A percentile compares a stretch with the other conserved stretches of the same genome.
Conservation (phyloP, 2,113 vertebrate species). For the Atherinomorus stipes region DNA sequence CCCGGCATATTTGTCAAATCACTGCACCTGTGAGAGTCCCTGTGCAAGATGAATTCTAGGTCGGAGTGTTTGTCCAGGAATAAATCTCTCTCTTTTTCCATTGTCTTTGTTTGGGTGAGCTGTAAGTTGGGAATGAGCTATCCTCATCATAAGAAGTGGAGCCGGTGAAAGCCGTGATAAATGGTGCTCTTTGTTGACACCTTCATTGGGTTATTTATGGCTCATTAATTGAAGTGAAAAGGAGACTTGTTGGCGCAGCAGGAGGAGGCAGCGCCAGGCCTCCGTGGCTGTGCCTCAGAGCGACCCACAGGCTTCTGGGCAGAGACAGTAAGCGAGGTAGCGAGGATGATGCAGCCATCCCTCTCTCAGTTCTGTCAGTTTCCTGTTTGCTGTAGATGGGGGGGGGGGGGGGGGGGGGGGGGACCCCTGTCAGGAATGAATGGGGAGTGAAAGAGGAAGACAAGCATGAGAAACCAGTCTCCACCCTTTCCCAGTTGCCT, state of each 20-base stretch:
- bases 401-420: constrained; percentile 48
- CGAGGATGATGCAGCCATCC: constrained; percentile 43
- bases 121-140: constrained; percentile 84
- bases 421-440: constrained; percentile 62
- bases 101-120: constrained; percentile 78
- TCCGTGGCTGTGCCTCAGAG: constrained; percentile 74
- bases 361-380: constrained; percentile 66
- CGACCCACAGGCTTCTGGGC: constrained; percentile 74
- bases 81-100: constrained; percentile 88
- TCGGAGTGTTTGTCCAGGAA: constrained; percentile 85
- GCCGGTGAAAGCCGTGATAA: constrained; percentile 93
- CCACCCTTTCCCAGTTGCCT: constrained; percentile 23
- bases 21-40: constrained; percentile 92
- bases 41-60: constrained; percentile 90
- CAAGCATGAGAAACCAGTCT: constrained; percentile 45
- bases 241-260: constrained; percentile 91
- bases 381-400: constrained; percentile 64
- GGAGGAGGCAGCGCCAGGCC: constrained; percentile 81
- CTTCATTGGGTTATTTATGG: constrained; percentile 99
- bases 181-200: constrained; percentile 96
- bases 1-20: constrained; percentile 93
- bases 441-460: constrained; percentile 57
- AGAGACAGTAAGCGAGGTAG: constrained; percentile 7
- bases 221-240: constrained; percentile 98
- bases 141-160: constrained; percentile 83